Evolutionary conservation across 2,888 invertebrate genomes (phyloP), one percentile per base, ranked within the genome.

Genomic region (Rhamphomyia laevipes): DNA sequence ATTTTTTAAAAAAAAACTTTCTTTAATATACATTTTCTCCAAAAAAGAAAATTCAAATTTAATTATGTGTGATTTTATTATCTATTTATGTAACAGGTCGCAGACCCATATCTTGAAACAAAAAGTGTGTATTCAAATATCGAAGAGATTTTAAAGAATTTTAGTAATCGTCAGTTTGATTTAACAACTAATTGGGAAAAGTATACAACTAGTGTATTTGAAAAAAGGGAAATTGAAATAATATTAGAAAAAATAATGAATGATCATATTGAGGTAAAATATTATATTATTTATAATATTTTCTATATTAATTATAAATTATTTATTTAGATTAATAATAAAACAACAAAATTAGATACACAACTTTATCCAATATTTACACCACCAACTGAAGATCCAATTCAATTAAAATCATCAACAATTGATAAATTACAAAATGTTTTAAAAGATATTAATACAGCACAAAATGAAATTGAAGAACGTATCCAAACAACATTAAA

Each of bases 311-410:
- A 33, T 5, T 33, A 33, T 33, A 33, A 3, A 5, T 33, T 13
- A 33, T 33, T 33, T 13, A 33, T 33, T 33, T 47, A 82, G 82
- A 80, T 78, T 18, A 74, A 82, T 55, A 76, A 76, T 56, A 79
- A 78, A 75, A 78, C 80, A 57, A 76, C 80, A 4, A 78, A 81
- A 66, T 73, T 85, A 59, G 82, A 84, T 62, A 76, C 77, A 44
- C 82, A 85, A 60, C 70, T 87, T 50, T 87, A 86, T 73, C 86
- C 87, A 18, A 76, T 84, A 44, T 78, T 87, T 55, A 81, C 78
- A 44, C 77, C 78, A 15, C 73, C 76, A 51, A 75, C 81, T 4
- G 73, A 75, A 42, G 75, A 76, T 55, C 76, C 82, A 13, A 71
- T 70, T 53, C 74, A 75, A 43, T 70, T 84, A 54, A 67, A 76